These are phyloP conservation scores for Lasioglossum morio DNA, from an alignment of 2,888 invertebrate genomes.

Conservation along the genomic window DNA sequence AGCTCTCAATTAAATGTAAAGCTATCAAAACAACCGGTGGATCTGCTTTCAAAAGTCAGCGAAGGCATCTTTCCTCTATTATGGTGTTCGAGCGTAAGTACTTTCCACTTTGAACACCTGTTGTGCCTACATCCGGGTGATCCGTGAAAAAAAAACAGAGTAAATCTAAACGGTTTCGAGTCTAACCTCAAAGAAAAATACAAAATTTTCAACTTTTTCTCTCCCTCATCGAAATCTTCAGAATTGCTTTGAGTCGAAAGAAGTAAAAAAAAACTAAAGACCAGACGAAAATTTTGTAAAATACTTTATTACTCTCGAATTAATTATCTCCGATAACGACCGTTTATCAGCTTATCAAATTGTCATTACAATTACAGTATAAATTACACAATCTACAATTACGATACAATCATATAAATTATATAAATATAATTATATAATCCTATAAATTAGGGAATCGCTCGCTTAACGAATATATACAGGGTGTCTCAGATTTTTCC, in stretches of 20 bases:
- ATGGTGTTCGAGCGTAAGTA: conserved; percentile 83
- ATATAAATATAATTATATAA: no score
- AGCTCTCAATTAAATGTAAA: conserved; percentile 87
- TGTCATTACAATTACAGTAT: not conserved
- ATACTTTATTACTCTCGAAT: conserved; percentile 15
- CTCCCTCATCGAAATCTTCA: no score
- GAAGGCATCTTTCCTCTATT: conserved; percentile 87
- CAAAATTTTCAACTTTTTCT: no score
- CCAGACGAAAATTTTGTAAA: not conserved
- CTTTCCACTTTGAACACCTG: not conserved
- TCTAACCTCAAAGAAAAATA: no score
- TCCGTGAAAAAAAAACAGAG: no score
- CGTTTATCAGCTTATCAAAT: not conserved
- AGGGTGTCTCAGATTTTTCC: no score
- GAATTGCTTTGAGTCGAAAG: no score
- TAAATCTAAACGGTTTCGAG: no score
- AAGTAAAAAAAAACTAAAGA: no score
- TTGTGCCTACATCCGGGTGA: no score
- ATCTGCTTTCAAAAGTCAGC: conserved; percentile 85
- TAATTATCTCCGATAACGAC: not conserved
- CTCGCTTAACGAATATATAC: not conserved
- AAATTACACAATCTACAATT: not conserved
- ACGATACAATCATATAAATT: no score
- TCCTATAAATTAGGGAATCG: no score
- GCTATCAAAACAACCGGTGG: conserved; percentile 83